These are phyloP conservation scores for Leptinotarsa rubiginosa DNA, from an alignment of 2,888 invertebrate species.

Conservation along the genomic window DNA sequence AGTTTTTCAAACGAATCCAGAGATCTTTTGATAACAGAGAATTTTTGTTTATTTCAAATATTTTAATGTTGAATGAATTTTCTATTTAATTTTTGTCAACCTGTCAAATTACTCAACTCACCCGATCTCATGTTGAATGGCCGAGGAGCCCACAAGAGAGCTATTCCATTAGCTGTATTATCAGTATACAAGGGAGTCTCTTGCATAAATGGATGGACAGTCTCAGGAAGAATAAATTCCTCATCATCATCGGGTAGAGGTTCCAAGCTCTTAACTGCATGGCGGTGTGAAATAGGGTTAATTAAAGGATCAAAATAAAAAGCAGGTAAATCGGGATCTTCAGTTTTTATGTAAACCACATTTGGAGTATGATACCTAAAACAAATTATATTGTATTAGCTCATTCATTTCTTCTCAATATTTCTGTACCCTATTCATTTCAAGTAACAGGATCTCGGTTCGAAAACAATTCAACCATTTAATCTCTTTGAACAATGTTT, in stretches of 20 bases:
- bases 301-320: constrained; percentile 99
- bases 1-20: too few species aligned
- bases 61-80: neutral
- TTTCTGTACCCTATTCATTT: too few species aligned
- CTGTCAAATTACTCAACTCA: constrained; percentile 50
- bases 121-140: constrained; percentile 97
- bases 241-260: constrained; percentile 93
- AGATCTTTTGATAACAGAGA: too few species aligned
- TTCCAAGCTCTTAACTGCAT: constrained; percentile 84
- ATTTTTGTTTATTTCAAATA: too few species aligned
- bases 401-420: too few species aligned
- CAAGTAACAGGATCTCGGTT: too few species aligned
- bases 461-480: too few species aligned
- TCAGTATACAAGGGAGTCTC: constrained; percentile 97
- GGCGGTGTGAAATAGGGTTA: constrained; percentile 97
- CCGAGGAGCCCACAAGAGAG: constrained; percentile 96
- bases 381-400: neutral
- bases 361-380: constrained; percentile 98
- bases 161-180: constrained; percentile 98
- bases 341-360: constrained; percentile 99
- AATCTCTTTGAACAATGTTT: too few species aligned
- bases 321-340: constrained; percentile 99
- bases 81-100: neutral
- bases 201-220: constrained; percentile 91
- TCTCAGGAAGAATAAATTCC: constrained; percentile 92